Base-by-base conservation (phyloP, 2,888 invertebrate genomes). In the Periphyllus acericola region DNA sequence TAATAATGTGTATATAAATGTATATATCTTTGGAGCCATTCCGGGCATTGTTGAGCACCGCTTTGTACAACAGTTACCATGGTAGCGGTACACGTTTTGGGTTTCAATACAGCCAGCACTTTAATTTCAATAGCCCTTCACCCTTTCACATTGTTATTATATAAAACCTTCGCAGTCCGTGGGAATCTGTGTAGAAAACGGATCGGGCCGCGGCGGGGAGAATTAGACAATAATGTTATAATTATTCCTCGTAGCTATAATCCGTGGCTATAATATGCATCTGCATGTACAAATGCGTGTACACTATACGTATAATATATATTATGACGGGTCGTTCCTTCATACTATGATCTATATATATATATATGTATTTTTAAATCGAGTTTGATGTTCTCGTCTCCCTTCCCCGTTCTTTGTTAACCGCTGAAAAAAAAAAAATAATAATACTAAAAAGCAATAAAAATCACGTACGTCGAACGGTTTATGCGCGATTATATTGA, bases 71-170 rank as follows among this genome's bases (percentile, higher is more conserved):
- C 83, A 32, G 83, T 83, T 55, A 83, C 83, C 72, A 52, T 72
- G 72, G 83, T 55, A 52, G 25, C 72, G 32, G 34, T 55, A n/a
- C 46, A 52, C 72, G n/a, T 83, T 81, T 83, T 17, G 52, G 25
- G 55, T 55, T 83, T 72, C 72, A 72, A 72, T 72, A 68, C 81
- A 40, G 66, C 68, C n/a, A 34, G 34, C 52, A 72, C 83, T 83
- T 83, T 72, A 72, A 83, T 83, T 83, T 83, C 83, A 83, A 83
- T 83, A 83, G 83, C 83, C n/a, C n/a, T 83, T 72, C 83, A 72
- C 52, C 71, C 72, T 52, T 72, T 72, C 34, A 55, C 34, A 83
- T 83, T 83, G 72, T 81, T 68, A 29, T 72, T 82, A 21, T 40
- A 81, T 81, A 83, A 82, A 82, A 83, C 83, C 52, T 71, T 34